phyloP scores from a whole-genome alignment of 2,888 invertebrate species.

The Mellilla xanthometata region DNA sequence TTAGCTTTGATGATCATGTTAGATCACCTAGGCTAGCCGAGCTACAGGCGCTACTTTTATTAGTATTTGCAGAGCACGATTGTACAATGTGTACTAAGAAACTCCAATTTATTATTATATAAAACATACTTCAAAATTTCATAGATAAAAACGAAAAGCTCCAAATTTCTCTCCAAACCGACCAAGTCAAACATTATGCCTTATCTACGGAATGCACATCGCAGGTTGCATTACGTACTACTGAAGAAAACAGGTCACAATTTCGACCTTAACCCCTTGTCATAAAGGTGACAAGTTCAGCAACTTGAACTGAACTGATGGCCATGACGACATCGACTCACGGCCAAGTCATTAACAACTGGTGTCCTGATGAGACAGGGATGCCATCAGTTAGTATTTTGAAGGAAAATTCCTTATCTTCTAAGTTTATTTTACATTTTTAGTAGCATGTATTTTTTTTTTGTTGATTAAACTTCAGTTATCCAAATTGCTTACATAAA shows the following conservation, averaged over 20 bases:
- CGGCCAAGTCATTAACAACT: conserved; percentile 56
- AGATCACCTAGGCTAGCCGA: too few relatives aligned
- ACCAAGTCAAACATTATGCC: conserved; percentile 43
- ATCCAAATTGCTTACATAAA: too few relatives aligned
- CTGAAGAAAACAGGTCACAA: not conserved
- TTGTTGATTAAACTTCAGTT: too few relatives aligned
- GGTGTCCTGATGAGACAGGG: conserved; percentile 36
- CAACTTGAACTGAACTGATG: conserved; percentile 35
- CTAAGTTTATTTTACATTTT: too few relatives aligned
- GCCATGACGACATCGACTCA: conserved; percentile 47
- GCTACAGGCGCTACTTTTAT: too few relatives aligned
- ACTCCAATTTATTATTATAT: too few relatives aligned
- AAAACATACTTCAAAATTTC: not conserved
- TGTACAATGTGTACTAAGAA: too few relatives aligned
- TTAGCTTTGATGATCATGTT: too few relatives aligned
- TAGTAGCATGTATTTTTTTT: too few relatives aligned
- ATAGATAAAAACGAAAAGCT: conserved; percentile 1
- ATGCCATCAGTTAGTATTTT: conserved; percentile 3
- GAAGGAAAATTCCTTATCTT: too few relatives aligned
- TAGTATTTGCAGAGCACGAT: too few relatives aligned
- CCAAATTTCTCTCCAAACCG: conserved; percentile 16
- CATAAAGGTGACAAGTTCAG: conserved; percentile 8
- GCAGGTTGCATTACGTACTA: conserved; percentile 11
- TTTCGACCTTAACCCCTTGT: conserved; percentile 12
- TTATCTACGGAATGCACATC: conserved; percentile 65